Percentiles rank a stretch among this genome's conserved stretches.
phyloP scores from a whole-genome alignment of 1,140 invertebrate genomes.

The Caerostris extrusa region DNA sequence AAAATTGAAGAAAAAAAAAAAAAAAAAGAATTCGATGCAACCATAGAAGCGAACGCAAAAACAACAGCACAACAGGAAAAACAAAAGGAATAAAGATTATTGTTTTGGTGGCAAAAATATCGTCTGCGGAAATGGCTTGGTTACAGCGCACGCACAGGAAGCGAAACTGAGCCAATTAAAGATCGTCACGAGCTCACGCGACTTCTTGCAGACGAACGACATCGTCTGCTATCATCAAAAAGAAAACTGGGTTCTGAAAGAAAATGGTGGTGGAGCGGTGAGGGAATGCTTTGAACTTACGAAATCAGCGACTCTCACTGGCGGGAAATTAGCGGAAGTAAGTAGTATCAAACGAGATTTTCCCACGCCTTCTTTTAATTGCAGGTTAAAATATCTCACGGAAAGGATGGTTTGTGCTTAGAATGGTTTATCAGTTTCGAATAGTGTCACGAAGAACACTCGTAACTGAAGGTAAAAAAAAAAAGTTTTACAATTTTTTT shows the following conservation, averaged over 20 bases:
- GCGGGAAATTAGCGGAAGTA: conserved; percentile 38
- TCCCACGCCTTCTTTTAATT: conserved; percentile 35
- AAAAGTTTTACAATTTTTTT: background rate
- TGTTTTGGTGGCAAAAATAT: conserved; percentile 35
- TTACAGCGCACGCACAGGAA: conserved; percentile 28
- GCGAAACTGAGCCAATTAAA: conserved; percentile 31
- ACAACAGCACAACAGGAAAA: background rate
- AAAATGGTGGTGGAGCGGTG: background rate
- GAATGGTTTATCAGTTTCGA: conserved; percentile 1
- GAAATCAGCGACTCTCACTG: background rate
- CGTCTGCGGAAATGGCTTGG: conserved; percentile 29
- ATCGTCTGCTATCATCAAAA: conserved; percentile 14
- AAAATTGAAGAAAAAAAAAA: background rate
- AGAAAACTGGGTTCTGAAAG: conserved; percentile 16
- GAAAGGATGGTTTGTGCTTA: background rate
- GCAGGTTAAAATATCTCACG: conserved; percentile 4
- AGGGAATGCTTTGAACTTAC: background rate
- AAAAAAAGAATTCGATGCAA: background rate
- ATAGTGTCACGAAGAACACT: conserved; percentile 29
- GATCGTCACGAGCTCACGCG: conserved; percentile 40
- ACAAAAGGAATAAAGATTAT: conserved; percentile 3
- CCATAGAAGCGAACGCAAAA: background rate
- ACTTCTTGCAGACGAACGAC: background rate
- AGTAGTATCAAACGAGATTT: background rate
- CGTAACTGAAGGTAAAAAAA: background rate